Evolutionary conservation across 2,888 invertebrate genomes (phyloP).

Genomic region (Agrypnus murinus): DNA sequence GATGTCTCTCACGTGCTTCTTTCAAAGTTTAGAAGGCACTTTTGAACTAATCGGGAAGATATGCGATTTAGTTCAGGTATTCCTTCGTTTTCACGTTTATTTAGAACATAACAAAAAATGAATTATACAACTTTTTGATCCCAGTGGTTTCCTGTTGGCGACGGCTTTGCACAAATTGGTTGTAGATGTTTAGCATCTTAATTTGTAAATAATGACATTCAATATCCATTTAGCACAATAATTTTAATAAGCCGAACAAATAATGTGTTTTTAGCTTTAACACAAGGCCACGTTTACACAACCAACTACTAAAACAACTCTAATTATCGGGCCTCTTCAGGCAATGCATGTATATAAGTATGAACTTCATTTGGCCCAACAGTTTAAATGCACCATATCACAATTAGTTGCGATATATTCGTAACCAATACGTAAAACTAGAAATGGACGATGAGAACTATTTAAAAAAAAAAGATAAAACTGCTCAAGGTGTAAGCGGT

Average conservation of each 20-base stretch:
- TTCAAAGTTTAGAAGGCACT: slow-evolving; percentile 35
- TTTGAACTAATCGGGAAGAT: slow-evolving; percentile 44
- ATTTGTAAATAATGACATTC: slow-evolving; percentile 67
- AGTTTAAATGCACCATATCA: slow-evolving; percentile 31
- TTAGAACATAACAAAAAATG: slow-evolving; percentile 91
- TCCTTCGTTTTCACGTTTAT: slow-evolving; percentile 58
- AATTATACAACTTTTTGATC: slow-evolving; percentile 90
- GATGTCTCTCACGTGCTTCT: slow-evolving; percentile 42
- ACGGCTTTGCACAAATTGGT: slow-evolving; percentile 86
- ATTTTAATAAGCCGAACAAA: slow-evolving; percentile 51
- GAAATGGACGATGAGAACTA: slow-evolving; percentile 2
- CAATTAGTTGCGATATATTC: slow-evolving; percentile 16
- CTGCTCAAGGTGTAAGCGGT: slow-evolving; percentile 22
- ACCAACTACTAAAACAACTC: slow-evolving; percentile 29
- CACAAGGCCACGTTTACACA: slow-evolving; percentile 47
- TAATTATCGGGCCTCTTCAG: slow-evolving; percentile 37
- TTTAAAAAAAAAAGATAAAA: slow-evolving; percentile 19
- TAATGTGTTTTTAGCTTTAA: slow-evolving; percentile 36
- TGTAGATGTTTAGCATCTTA: slow-evolving; percentile 82
- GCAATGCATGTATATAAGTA: slow-evolving; percentile 43
- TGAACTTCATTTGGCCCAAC: slow-evolving; percentile 43
- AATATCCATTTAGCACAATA: slow-evolving; percentile 70
- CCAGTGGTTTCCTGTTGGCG: slow-evolving; percentile 89
- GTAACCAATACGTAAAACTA: background rate
- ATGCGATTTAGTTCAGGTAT: slow-evolving; percentile 55